Evolutionary conservation across 1,140 invertebrate species (phyloP).

Genomic region (Pollicipes pollicipes): DNA sequence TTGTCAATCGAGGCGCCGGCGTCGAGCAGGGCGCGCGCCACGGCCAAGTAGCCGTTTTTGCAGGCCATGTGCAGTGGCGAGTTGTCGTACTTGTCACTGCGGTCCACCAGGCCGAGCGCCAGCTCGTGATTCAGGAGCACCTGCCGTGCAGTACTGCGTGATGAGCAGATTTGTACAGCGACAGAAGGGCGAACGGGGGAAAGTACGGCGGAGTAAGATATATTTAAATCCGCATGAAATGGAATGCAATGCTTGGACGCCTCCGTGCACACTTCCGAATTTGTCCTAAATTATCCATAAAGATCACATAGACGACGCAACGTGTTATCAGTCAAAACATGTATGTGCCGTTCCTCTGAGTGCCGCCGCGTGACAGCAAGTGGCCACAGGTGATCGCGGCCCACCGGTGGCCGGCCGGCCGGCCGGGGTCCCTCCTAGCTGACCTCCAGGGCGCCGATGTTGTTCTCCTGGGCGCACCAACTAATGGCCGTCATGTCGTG

Average conservation of each 20-base stretch:
- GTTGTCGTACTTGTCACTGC: slow-evolving; percentile 28
- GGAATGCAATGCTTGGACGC: too few relatives aligned
- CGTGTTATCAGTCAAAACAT: too few relatives aligned
- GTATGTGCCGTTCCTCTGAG: too few relatives aligned
- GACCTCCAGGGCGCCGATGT: slow-evolving; percentile 14
- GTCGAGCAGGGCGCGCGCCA: slow-evolving; percentile 27
- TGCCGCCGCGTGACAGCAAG: too few relatives aligned
- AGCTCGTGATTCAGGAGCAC: slow-evolving; percentile 23
- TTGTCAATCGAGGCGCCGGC: slow-evolving; percentile 26
- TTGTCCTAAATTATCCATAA: too few relatives aligned
- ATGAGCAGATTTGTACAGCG: too few relatives aligned
- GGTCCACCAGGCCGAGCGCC: slow-evolving; percentile 24
- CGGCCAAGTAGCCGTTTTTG: slow-evolving; percentile 25
- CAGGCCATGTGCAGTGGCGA: slow-evolving; percentile 30
- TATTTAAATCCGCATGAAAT: too few relatives aligned
- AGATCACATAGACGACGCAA: too few relatives aligned
- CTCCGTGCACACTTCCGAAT: too few relatives aligned
- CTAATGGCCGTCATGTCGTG: slow-evolving; percentile 34
- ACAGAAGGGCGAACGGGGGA: too few relatives aligned
- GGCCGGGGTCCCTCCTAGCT: not conserved
- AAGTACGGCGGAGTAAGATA: too few relatives aligned
- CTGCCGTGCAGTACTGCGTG: slow-evolving; percentile 3
- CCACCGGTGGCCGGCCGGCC: not conserved
- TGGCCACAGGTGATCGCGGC: too few relatives aligned
- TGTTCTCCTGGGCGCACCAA: slow-evolving; percentile 18